A percentile compares a stretch with the other conserved stretches of the same genome.
Evolutionary conservation across 2,113 vertebrate genomes (phyloP).

Genomic region (Pseudonaja textilis): DNA sequence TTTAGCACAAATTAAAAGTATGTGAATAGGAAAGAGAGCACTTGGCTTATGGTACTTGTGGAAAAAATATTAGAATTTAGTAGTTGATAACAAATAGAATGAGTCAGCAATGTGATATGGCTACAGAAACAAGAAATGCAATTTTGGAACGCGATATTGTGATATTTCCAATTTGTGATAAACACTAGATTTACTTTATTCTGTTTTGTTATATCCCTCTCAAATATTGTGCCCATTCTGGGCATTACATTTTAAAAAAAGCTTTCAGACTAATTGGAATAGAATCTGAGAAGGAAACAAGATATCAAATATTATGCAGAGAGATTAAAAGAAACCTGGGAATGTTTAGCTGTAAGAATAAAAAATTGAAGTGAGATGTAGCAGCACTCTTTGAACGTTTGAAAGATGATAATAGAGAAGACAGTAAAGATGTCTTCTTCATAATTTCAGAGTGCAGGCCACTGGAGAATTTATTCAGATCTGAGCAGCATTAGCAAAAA

Average conservation of each 20-base stretch:
- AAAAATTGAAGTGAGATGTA: not conserved
- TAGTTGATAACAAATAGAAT: not conserved
- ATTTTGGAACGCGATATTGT: not conserved
- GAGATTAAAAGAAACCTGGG: not conserved
- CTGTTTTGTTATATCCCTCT: not conserved
- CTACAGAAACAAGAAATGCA: not conserved
- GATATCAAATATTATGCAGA: not conserved
- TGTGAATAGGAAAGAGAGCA: not conserved
- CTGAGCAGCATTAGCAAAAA: too few species aligned
- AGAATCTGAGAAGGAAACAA: not conserved
- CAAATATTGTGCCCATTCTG: not conserved
- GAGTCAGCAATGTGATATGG: not conserved
- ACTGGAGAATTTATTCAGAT: not conserved
- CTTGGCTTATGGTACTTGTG: not conserved
- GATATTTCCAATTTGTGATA: not conserved
- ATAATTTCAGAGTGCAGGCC: not conserved
- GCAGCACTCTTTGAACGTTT: not conserved
- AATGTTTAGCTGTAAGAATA: not conserved
- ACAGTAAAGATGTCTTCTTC: not conserved
- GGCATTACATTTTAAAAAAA: not conserved
- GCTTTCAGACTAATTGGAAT: not conserved
- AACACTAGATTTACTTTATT: not conserved
- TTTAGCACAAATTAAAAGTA: not conserved
- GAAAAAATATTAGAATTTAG: not conserved
- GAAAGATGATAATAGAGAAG: not conserved